Evolutionary conservation across 2,113 vertebrate genomes (phyloP).

Genomic region (Narcine bancroftii): DNA sequence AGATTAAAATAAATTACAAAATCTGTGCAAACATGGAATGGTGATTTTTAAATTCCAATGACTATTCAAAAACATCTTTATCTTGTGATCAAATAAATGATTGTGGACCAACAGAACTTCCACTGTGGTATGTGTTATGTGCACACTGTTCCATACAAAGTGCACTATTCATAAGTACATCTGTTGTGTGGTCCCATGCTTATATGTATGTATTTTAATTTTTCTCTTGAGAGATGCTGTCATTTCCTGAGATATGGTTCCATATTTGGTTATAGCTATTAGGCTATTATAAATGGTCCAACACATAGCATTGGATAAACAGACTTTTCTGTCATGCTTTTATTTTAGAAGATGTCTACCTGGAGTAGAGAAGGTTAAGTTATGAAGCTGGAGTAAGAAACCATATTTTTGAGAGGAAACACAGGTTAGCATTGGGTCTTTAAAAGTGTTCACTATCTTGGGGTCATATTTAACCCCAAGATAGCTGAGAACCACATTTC

Average conservation of each 20-base stretch:
- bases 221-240: background rate
- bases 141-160: background rate
- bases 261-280: background rate
- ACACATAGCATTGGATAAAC: too few relatives aligned
- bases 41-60: constrained; percentile 29
- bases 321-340: too few relatives aligned
- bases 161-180: background rate
- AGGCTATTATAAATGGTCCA: background rate
- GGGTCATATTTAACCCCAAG: too few relatives aligned
- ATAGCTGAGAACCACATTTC: too few relatives aligned
- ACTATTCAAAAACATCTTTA: background rate
- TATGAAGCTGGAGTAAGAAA: too few relatives aligned
- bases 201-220: background rate
- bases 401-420: too few relatives aligned
- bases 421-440: too few relatives aligned
- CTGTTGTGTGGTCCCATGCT: constrained; percentile 6
- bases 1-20: constrained; percentile 48
- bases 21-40: constrained; percentile 48
- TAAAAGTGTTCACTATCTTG: too few relatives aligned
- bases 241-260: background rate
- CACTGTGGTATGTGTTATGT: background rate
- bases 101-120: background rate
- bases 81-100: background rate
- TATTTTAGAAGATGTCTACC: too few relatives aligned
- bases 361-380: too few relatives aligned